These are phyloP conservation scores for Tipula vernalis DNA, from an alignment of 2,888 invertebrate genomes.

Conservation along the genomic window DNA sequence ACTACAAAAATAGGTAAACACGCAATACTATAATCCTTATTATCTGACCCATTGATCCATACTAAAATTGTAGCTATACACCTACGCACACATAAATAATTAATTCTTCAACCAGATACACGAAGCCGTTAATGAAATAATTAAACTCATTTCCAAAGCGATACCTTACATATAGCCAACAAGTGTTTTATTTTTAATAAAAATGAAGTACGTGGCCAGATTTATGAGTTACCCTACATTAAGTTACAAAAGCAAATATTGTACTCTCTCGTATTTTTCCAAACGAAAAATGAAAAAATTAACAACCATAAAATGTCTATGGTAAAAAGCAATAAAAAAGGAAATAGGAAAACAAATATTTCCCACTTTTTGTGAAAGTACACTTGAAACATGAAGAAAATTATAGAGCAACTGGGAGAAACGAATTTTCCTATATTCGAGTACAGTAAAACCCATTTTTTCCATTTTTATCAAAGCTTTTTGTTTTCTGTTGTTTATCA, in stretches of 20 bases:
- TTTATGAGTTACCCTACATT: neutral
- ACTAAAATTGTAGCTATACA: neutral
- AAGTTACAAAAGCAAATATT: neutral
- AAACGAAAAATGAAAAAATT: neutral
- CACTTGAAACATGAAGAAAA: too few species aligned
- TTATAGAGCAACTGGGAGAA: too few species aligned
- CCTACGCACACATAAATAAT: neutral
- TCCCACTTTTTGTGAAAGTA: neutral
- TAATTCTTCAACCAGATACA: neutral
- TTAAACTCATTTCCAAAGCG: neutral
- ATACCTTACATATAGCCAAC: neutral
- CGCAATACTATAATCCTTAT: neutral
- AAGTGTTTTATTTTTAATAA: neutral
- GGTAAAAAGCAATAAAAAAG: neutral
- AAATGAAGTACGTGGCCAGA: neutral
- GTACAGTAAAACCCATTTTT: neutral
- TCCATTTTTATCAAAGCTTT: neutral
- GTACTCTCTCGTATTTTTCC: neutral
- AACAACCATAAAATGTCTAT: neutral
- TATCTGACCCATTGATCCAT: neutral
- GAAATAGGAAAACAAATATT: neutral
- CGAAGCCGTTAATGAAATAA: neutral
- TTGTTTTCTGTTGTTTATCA: neutral
- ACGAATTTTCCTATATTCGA: neutral
- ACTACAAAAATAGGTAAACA: too few species aligned